These are phyloP conservation scores for Chloromyia formosa DNA, from an alignment of 2,888 invertebrate genomes.

Conservation along the genomic window DNA sequence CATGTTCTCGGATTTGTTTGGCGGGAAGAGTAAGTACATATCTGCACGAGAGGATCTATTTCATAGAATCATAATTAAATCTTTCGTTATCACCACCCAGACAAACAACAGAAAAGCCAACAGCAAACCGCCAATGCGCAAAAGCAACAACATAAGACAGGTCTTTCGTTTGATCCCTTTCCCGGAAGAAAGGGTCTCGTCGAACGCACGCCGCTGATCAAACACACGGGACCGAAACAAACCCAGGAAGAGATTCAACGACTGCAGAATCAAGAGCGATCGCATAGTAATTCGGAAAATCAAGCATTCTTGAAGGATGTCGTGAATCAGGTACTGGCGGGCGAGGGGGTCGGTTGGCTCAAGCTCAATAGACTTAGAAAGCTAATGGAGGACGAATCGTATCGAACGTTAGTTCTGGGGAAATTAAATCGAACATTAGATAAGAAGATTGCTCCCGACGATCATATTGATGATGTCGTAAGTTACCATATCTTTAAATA, in stretches of 20 bases:
- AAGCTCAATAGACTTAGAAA: slow-evolving; percentile 92
- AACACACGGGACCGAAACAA: slow-evolving; percentile 77
- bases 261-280: slow-evolving; percentile 74
- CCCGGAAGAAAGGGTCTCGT: slow-evolving; percentile 85
- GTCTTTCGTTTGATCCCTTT: slow-evolving; percentile 77
- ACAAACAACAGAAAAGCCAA: slow-evolving; percentile 54
- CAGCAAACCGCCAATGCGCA: slow-evolving; percentile 57
- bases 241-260: slow-evolving; percentile 75
- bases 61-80: no score
- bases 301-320: slow-evolving; percentile 93
- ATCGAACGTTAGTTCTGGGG: slow-evolving; percentile 93
- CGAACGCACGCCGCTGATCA: slow-evolving; percentile 88
- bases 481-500: slow-evolving; percentile 59
- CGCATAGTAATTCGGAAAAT: slow-evolving; percentile 86
- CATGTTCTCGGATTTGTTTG: slow-evolving; percentile 95
- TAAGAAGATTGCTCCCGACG: slow-evolving; percentile 91
- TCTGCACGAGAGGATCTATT: no score
- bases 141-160: slow-evolving; percentile 64
- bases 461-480: slow-evolving; percentile 98
- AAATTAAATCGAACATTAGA: slow-evolving; percentile 94
- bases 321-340: slow-evolving; percentile 63
- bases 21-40: slow-evolving; percentile 70
- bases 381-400: slow-evolving; percentile 98
- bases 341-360: slow-evolving; percentile 85
- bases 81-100: background rate